These are phyloP conservation scores for Megalopta genalis DNA, from an alignment of 1,140 invertebrate genomes.

Conservation along the genomic window DNA sequence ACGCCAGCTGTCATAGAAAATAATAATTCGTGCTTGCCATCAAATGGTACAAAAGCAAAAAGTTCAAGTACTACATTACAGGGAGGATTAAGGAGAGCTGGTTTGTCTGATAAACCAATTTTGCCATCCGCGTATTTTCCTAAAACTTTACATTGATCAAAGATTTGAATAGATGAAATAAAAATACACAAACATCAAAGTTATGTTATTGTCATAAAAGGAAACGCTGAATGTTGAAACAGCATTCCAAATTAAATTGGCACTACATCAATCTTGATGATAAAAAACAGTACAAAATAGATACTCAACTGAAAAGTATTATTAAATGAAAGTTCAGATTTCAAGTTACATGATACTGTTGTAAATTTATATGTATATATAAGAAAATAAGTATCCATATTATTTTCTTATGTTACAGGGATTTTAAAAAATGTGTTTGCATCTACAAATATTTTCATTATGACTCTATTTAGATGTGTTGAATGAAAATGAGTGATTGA, in stretches of 20 bases:
- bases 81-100: constrained; percentile 73
- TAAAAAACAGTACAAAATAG: constrained; percentile 59
- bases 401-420: constrained; percentile 8
- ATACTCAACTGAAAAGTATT: constrained; percentile 47
- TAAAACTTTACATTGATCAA: constrained; percentile 70
- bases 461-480: neutral
- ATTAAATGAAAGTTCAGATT: constrained; percentile 36
- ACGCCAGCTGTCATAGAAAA: constrained; percentile 69
- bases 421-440: constrained; percentile 15
- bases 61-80: constrained; percentile 66
- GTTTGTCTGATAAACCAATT: constrained; percentile 71
- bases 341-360: constrained; percentile 11
- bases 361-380: constrained; percentile 19
- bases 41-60: constrained; percentile 68
- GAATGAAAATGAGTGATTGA: constrained; percentile 12
- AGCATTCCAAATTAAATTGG: neutral
- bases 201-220: constrained; percentile 11
- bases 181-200: constrained; percentile 28
- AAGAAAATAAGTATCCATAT: neutral
- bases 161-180: constrained; percentile 19
- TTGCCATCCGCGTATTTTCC: constrained; percentile 77
- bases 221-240: neutral
- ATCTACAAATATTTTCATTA: neutral
- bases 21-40: constrained; percentile 67
- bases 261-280: constrained; percentile 37